Conservation (phyloP, 2,113 vertebrate genomes). For the Opisthocomus hoazin region DNA sequence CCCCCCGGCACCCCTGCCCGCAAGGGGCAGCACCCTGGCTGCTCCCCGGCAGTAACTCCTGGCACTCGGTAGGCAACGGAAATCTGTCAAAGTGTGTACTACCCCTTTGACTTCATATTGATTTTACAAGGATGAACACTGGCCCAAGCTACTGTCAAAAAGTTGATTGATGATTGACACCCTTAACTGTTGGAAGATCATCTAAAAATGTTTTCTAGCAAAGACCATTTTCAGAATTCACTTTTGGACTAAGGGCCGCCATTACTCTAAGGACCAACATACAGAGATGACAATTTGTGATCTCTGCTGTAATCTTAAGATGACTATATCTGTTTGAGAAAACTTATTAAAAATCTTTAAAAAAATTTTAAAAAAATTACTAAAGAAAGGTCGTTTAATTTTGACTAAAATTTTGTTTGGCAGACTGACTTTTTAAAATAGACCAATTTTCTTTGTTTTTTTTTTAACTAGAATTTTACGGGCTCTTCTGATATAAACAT, state of each 20-base stretch:
- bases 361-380: not conserved
- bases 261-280: not conserved
- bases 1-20: not conserved
- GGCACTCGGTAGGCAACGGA: not conserved
- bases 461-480: not conserved
- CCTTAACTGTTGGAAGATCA: not conserved
- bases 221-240: not conserved
- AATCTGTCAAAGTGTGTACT: not conserved
- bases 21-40: rapidly evolving
- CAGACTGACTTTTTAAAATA: not conserved
- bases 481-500: not conserved
- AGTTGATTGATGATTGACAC: not conserved
- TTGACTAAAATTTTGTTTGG: not conserved
- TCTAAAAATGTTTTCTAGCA: not conserved
- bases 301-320: not conserved
- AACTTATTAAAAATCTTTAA: too few species aligned
- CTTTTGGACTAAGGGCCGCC: not conserved
- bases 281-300: not conserved
- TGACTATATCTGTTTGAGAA: not conserved
- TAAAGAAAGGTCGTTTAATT: not conserved
- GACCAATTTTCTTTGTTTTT: not conserved
- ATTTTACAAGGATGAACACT: not conserved
- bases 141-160: not conserved
- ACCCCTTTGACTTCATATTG: not conserved
- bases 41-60: not conserved